phyloP scores from a whole-genome alignment of 1,140 invertebrate genomes.

The Liolophura sinensis region DNA sequence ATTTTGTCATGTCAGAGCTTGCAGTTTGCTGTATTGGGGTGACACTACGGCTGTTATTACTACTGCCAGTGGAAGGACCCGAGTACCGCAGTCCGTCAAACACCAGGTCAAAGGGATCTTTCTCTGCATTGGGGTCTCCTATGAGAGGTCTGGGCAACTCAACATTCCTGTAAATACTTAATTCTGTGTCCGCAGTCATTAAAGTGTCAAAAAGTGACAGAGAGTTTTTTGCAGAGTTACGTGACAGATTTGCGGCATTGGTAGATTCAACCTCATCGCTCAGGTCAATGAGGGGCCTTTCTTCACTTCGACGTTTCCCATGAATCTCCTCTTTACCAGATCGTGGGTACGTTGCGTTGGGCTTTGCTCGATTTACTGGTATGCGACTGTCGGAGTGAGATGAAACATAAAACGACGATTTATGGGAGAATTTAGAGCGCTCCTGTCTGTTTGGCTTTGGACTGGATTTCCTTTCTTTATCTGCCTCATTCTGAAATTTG shows the following conservation, averaged over 20 bases:
- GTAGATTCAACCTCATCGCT: constrained; percentile 37
- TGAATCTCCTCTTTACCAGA: neutral
- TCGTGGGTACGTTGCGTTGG: neutral
- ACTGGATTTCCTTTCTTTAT: too few relatives aligned
- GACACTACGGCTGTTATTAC: too few relatives aligned
- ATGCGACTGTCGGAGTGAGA: neutral
- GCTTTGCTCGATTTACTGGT: neutral
- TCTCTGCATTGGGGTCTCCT: constrained; percentile 10
- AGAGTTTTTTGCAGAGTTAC: constrained; percentile 18
- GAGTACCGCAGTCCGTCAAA: too few relatives aligned
- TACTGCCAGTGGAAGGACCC: too few relatives aligned
- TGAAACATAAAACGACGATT: neutral
- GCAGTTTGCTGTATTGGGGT: too few relatives aligned
- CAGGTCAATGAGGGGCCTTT: constrained; percentile 56
- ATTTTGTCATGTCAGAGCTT: too few relatives aligned
- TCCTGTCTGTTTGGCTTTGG: neutral
- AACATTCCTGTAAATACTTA: constrained; percentile 27
- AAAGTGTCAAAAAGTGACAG: constrained; percentile 48
- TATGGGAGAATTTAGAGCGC: neutral
- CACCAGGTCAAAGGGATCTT: constrained; percentile 46
- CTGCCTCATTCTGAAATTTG: constrained; percentile 55
- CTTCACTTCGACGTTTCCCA: constrained; percentile 23
- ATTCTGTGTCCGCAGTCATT: constrained; percentile 14
- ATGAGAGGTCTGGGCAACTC: constrained; percentile 40
- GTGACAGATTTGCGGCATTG: constrained; percentile 5